phyloP scores from a whole-genome alignment of 2,797 vertebrate species.

The Capromys pilorides region DNA sequence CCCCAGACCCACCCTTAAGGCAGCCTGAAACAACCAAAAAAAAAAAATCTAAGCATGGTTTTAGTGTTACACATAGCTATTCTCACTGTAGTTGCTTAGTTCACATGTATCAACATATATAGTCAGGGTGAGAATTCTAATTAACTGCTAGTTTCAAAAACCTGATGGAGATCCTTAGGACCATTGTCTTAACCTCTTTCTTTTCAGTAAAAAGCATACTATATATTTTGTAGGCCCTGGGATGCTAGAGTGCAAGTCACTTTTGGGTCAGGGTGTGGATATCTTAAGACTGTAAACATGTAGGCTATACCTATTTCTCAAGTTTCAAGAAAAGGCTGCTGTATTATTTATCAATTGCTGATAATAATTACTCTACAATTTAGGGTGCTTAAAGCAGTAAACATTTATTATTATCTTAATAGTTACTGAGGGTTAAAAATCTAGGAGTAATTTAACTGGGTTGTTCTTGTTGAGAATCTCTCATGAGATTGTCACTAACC shows the following conservation, averaged over 20 bases:
- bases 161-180: too few species aligned
- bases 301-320: not conserved
- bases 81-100: too few species aligned
- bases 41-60: too few species aligned
- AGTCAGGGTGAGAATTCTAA: too few species aligned
- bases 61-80: too few species aligned
- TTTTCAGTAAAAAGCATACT: not conserved
- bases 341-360: not conserved
- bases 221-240: not conserved
- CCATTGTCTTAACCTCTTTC: too few species aligned
- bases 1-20: too few species aligned
- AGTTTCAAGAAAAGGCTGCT: not conserved
- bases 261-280: not conserved
- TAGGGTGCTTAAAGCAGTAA: not conserved
- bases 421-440: not conserved
- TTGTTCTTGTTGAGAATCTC: not conserved
- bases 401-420: not conserved
- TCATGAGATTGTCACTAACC: not conserved
- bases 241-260: not conserved
- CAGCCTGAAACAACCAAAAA: too few species aligned
- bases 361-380: not conserved
- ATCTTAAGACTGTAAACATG: not conserved
- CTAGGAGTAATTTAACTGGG: not conserved
- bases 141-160: too few species aligned
- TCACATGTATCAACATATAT: too few species aligned